Conservation (phyloP, 2,888 invertebrate genomes). For the Archaeoteleia sp. region DNA sequence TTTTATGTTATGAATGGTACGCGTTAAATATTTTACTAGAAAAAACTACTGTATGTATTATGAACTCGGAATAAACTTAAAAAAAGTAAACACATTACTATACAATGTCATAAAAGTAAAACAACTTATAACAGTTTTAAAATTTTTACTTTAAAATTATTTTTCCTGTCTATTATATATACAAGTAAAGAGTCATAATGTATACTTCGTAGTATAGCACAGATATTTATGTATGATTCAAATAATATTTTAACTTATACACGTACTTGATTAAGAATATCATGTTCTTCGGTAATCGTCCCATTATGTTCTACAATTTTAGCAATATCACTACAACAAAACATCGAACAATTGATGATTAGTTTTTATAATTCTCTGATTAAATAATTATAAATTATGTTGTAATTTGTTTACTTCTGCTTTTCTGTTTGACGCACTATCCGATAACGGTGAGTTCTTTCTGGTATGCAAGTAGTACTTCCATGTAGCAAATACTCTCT, state of each 20-base stretch:
- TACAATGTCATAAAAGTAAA: too few species aligned
- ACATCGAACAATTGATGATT: not conserved
- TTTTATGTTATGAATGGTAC: too few species aligned
- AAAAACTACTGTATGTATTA: too few species aligned
- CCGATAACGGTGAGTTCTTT: not conserved
- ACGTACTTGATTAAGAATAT: not conserved
- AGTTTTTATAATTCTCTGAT: not conserved
- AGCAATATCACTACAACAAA: not conserved
- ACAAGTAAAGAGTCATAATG: too few species aligned
- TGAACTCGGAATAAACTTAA: too few species aligned
- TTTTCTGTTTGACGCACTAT: not conserved
- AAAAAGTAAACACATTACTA: too few species aligned
- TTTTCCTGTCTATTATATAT: too few species aligned
- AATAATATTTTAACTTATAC: not conserved
- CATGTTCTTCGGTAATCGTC: not conserved
- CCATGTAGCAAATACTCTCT: conserved; percentile 1
- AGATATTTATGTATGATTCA: too few species aligned
- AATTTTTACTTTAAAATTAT: too few species aligned
- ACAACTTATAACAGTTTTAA: too few species aligned
- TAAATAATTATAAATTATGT: not conserved
- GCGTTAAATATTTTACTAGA: too few species aligned
- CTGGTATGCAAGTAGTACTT: not conserved
- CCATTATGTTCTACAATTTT: not conserved
- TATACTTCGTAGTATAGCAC: too few species aligned
- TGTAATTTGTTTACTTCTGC: not conserved